phyloP scores from a whole-genome alignment of 2,113 vertebrate genomes.

The Nesospiza acunhae region DNA sequence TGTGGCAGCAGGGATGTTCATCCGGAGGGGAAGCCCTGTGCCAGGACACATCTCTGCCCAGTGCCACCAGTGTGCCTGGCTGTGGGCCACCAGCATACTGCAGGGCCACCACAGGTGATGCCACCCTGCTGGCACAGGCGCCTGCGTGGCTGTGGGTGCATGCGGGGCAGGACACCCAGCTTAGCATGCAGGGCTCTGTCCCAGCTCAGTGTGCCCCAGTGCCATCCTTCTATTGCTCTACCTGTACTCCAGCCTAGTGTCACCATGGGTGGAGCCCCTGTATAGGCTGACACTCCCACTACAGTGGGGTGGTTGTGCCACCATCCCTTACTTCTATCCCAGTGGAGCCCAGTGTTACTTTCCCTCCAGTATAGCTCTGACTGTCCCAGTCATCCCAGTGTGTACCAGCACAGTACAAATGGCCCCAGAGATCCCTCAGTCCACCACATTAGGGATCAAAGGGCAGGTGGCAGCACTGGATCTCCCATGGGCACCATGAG shows the following conservation, averaged over 20 bases:
- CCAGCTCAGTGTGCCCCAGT: neutral
- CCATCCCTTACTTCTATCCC: neutral
- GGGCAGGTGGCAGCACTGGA: neutral
- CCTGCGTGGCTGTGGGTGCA: fast-evolving
- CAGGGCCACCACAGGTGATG: neutral
- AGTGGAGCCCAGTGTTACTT: neutral
- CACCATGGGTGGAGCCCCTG: neutral
- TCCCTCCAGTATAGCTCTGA: neutral
- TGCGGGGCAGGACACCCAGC: neutral
- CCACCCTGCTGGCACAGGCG: neutral
- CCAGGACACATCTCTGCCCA: neutral
- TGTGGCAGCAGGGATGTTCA: neutral
- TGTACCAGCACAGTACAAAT: neutral
- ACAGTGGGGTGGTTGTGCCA: fast-evolving
- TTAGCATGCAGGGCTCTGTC: neutral
- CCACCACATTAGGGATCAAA: fast-evolving
- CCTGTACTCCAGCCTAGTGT: neutral
- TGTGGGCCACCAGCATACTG: neutral
- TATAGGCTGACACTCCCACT: neutral
- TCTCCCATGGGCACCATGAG: fast-evolving
- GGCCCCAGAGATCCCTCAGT: neutral
- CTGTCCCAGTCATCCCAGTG: no score
- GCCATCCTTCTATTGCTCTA: neutral
- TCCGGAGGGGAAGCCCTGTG: slow-evolving; percentile 13
- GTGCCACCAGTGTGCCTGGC: neutral